A percentile compares a stretch with the other conserved stretches of the same genome.
These are phyloP conservation scores for Benthosema pterotum DNA, from an alignment of 2,797 vertebrate species.

Conservation along the genomic window DNA sequence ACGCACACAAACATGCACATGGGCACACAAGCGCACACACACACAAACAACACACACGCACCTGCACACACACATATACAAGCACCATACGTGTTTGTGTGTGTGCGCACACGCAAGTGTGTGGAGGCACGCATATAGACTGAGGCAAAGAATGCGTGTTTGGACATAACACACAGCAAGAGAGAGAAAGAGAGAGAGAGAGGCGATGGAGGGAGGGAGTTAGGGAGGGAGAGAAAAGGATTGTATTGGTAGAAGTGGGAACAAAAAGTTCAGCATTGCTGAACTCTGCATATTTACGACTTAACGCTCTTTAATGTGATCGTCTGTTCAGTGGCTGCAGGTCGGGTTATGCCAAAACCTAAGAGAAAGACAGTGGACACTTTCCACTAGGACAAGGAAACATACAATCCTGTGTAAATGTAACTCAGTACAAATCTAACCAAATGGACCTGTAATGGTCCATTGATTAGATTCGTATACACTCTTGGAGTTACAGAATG, in stretches of 20 bases:
- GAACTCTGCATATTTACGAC: constrained; percentile 9
- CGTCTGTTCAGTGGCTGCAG: too few relatives aligned
- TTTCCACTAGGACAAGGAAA: not conserved
- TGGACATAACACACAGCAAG: constrained; percentile 22
- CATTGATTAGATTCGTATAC: too few relatives aligned
- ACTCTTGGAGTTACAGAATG: not conserved
- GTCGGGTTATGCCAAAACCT: too few relatives aligned
- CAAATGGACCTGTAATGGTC: too few relatives aligned
- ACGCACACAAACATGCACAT: constrained; percentile 59
- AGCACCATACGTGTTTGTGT: not conserved
- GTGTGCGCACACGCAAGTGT: not conserved
- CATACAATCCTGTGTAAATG: not conserved
- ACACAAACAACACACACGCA: constrained; percentile 43
- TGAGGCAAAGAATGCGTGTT: constrained; percentile 9
- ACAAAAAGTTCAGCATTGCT: constrained; percentile 9
- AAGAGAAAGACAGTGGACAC: not conserved
- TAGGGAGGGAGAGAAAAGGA: constrained; percentile 7
- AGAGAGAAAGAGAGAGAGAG: constrained; percentile 15
- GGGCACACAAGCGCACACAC: constrained; percentile 47
- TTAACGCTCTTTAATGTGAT: constrained; percentile 19
- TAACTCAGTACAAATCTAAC: too few relatives aligned
- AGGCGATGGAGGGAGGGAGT: constrained; percentile 22
- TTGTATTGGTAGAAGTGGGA: not conserved
- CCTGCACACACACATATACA: constrained; percentile 38
- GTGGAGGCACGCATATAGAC: not conserved